Base-by-base conservation (phyloP, 2,113 vertebrate genomes). In the Sus scrofa region DNA sequence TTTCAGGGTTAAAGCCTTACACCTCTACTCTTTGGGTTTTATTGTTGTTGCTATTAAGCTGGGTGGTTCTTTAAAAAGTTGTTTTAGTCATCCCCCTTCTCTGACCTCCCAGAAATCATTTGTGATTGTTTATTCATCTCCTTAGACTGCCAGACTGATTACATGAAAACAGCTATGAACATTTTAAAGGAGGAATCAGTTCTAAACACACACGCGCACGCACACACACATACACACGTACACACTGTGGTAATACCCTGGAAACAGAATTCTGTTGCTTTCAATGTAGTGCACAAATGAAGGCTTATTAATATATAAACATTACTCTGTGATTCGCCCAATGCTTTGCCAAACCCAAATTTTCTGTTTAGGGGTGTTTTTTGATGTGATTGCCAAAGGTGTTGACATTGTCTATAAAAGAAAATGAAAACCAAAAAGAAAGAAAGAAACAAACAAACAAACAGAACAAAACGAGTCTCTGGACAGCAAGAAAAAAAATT, bases 221-320 rank as follows among this genome's bases (percentile, higher is more conserved):
- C 67, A 68, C 32, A 67, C 30, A 63, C 60, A 12, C 34, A 62
- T 19, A 34, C 30, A 44, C n/a, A 68, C 16, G 37, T 3, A 39
- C 1, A 15, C 0, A 54, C 60, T 30, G 0, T 19, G 7, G 78
- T 37, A 68, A 52, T 65, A 39, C 2, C 70, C 3, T 75, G 60
- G 30, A 96, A 90, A 81, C 1, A 89, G 60, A 89, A 91, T 87
- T 95, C 16, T 63, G 3, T 95, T 70, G 4, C 19, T 91, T 89
- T 95, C 54, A 56, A 8, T 60, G 16, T 83, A 26, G 37, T 44
- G 44, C 13, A 62, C 12, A n/a, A 68, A 89, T 39, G 18, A 91
- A 86, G 1, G 0, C 13, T 89, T 70, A 74, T 85, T 58, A 39
- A 34, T 27, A 56, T 50, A 13, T 19, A 91, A 16, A 70, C 0